A percentile compares a stretch with the other conserved stretches of the same genome.
These are phyloP conservation scores for Calameuta idolon DNA, from an alignment of 2,888 invertebrate genomes.

Conservation along the genomic window DNA sequence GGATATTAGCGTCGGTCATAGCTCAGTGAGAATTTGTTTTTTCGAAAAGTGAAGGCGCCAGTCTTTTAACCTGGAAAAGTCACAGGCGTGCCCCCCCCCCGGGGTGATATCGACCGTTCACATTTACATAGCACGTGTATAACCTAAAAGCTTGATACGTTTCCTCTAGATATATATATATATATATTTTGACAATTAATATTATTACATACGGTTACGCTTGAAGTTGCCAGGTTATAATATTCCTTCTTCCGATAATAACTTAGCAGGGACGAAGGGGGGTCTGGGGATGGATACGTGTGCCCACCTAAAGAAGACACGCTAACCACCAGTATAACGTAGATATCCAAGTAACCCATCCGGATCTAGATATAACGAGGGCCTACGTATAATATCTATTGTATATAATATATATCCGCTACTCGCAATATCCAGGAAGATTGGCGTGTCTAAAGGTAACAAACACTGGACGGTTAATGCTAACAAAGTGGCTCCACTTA, in stretches of 20 bases:
- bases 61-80: constrained; percentile 41
- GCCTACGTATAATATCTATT: background rate
- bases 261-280: background rate
- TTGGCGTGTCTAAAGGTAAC: background rate
- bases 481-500: background rate
- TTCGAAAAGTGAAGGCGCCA: constrained; percentile 33
- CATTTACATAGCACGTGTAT: background rate
- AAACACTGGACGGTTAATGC: background rate
- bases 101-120: constrained; percentile 20
- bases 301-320: background rate
- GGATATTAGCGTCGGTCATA: background rate
- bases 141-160: background rate
- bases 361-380: background rate
- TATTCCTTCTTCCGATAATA: background rate
- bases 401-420: background rate
- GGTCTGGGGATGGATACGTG: background rate
- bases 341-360: background rate
- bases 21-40: constrained; percentile 3
- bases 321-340: background rate
- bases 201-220: background rate
- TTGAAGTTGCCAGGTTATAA: background rate
- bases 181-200: background rate
- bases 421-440: background rate
- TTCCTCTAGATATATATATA: background rate
- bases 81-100: constrained; percentile 50